Percentiles rank a stretch among this genome's conserved stretches.
phyloP scores from a whole-genome alignment of 2,113 vertebrate genomes.

The Cynopterus brachyotis region DNA sequence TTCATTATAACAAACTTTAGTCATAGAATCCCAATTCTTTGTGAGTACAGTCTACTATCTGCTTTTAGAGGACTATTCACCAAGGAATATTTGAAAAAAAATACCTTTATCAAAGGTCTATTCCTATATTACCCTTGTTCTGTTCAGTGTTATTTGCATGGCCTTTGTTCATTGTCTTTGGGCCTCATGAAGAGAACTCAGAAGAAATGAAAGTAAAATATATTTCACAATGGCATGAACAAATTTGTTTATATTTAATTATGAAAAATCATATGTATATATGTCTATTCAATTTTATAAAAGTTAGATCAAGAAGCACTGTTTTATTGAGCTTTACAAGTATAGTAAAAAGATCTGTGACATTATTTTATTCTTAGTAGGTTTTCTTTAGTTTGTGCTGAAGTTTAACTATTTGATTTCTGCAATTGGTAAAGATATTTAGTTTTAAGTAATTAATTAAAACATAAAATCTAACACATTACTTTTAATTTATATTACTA shows the following conservation, averaged over 20 bases:
- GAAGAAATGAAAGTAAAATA: not conserved
- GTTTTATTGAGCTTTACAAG: not conserved
- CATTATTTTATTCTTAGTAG: not conserved
- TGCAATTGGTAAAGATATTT: not conserved
- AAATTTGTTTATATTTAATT: not conserved
- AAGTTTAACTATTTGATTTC: not conserved
- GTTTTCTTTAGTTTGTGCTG: not conserved
- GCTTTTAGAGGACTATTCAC: not conserved
- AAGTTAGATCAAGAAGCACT: not conserved
- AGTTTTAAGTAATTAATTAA: not conserved
- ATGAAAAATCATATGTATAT: not conserved
- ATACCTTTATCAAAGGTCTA: not conserved
- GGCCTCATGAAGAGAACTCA: not conserved
- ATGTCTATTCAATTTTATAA: not conserved
- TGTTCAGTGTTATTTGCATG: not conserved
- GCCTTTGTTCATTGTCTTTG: not conserved
- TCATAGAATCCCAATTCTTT: not conserved
- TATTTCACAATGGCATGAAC: not conserved
- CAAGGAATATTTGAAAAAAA: constrained; percentile 34
- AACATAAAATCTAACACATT: not conserved
- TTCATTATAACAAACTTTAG: not conserved
- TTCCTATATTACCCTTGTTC: not conserved
- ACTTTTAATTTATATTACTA: not conserved
- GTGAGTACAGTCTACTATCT: not conserved
- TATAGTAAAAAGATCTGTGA: not conserved